phyloP scores from a whole-genome alignment of 2,113 vertebrate species.

The Leptodactylus fuscus region DNA sequence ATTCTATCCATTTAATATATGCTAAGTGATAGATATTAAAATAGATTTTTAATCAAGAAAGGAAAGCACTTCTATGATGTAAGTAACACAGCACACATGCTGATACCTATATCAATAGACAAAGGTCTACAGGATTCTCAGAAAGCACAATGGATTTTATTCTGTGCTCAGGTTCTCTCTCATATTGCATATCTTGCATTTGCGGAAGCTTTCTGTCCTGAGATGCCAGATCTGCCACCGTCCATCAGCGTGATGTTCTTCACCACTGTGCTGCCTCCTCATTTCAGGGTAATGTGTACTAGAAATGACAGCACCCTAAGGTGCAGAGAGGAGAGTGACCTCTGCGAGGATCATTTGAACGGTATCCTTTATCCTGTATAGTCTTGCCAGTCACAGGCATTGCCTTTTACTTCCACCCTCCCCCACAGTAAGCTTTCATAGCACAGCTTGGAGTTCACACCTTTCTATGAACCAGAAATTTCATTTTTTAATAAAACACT shows the following conservation, averaged over 20 bases:
- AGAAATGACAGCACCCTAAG: slow-evolving; percentile 15
- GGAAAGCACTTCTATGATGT: background rate
- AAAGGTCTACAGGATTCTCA: background rate
- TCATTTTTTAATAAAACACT: background rate
- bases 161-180: background rate
- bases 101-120: background rate
- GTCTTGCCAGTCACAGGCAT: background rate
- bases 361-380: background rate
- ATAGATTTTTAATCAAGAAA: background rate
- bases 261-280: background rate
- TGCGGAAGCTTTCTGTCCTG: background rate
- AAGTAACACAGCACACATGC: background rate
- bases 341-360: background rate
- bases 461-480: slow-evolving; percentile 13
- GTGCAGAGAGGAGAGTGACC: background rate
- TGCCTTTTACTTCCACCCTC: background rate
- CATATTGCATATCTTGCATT: slow-evolving; percentile 2
- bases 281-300: background rate
- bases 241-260: slow-evolving; percentile 6
- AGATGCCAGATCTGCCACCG: background rate
- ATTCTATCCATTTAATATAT: no score
- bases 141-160: background rate
- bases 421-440: background rate
- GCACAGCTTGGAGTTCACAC: slow-evolving; percentile 7
- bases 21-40: no score